These are phyloP conservation scores for Acropternis orthonyx DNA, from an alignment of 2,797 vertebrate genomes.

Conservation along the genomic window DNA sequence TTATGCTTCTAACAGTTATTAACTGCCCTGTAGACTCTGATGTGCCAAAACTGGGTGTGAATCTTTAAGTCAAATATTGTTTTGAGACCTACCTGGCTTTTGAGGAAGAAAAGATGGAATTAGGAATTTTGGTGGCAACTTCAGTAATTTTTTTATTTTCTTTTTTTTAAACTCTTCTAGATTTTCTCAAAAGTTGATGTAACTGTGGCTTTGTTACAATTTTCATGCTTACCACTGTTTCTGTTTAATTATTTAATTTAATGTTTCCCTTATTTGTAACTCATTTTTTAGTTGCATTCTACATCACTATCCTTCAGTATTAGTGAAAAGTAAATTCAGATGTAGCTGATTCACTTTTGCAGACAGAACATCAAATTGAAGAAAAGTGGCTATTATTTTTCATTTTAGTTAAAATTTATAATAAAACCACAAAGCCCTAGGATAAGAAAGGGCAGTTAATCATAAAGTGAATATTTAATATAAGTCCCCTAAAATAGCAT, in stretches of 20 bases:
- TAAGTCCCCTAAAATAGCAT: neutral
- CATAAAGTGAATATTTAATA: neutral
- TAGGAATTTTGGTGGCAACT: neutral
- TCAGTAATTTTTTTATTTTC: neutral
- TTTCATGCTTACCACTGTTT: neutral
- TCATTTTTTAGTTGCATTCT: neutral
- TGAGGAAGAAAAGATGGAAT: neutral
- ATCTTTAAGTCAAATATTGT: neutral
- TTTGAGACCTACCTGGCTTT: neutral
- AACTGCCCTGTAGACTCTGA: neutral
- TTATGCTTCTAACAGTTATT: neutral
- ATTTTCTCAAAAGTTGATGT: neutral
- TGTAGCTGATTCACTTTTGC: neutral
- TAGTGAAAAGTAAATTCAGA: neutral
- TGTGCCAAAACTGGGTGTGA: neutral
- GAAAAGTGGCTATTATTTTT: neutral
- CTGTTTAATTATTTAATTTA: neutral
- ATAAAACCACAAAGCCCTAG: neutral
- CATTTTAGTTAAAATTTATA: neutral
- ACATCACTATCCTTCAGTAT: neutral
- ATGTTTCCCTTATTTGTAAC: neutral
- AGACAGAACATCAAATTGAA: neutral
- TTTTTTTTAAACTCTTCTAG: neutral
- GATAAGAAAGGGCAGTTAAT: neutral
- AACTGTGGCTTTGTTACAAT: neutral